Percentiles rank a stretch among this genome's conserved stretches.
phyloP scores from a whole-genome alignment of 1,140 invertebrate species.

The Kradibia gibbosae region DNA sequence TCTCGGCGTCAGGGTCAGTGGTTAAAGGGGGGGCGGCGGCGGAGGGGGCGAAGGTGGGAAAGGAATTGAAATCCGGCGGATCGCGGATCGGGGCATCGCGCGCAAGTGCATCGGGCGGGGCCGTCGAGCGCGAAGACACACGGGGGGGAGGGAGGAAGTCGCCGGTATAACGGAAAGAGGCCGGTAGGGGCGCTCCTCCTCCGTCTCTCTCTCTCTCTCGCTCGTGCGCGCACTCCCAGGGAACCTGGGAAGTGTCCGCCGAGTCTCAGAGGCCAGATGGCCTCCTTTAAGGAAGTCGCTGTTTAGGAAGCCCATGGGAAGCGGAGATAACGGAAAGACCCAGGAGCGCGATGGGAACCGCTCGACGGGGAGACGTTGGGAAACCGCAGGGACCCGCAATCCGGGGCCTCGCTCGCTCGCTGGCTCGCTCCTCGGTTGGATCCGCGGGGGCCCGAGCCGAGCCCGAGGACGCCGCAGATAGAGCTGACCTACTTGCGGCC shows the following conservation, averaged over 20 bases:
- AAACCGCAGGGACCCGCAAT: constrained; percentile 44
- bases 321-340: constrained; percentile 72
- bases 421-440: not conserved
- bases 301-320: constrained; percentile 74
- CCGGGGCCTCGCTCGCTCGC: not conserved
- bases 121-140: constrained; percentile 16
- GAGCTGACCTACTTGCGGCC: not conserved
- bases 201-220: too few relatives aligned
- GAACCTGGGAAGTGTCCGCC: constrained; percentile 47
- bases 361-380: constrained; percentile 54
- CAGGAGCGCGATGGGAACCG: constrained; percentile 68
- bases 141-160: constrained; percentile 43
- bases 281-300: constrained; percentile 71
- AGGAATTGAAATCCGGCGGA: not conserved
- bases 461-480: not conserved
- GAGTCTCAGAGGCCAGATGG: constrained; percentile 69
- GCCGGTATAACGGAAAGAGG: constrained; percentile 40
- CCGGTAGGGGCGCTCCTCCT: not conserved
- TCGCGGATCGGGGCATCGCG: not conserved
- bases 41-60: not conserved
- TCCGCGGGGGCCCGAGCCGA: not conserved
- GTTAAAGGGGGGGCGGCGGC: not conserved
- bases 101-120: not conserved
- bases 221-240: too few relatives aligned
- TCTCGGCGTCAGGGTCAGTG: not conserved